Evolutionary conservation across 1,140 invertebrate species (phyloP).

Genomic region (Drosophila neocordata): DNA sequence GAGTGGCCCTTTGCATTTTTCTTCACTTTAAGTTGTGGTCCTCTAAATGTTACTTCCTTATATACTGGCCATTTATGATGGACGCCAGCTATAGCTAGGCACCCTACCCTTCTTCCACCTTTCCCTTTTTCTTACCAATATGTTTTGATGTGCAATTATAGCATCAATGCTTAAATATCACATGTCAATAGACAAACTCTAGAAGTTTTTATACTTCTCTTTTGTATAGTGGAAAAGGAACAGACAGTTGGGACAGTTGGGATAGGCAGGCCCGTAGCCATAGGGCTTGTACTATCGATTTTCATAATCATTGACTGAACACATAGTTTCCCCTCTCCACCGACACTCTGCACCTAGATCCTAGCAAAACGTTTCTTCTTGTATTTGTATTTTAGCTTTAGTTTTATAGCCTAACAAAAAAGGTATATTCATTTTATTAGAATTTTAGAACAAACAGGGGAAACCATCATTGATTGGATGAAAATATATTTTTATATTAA

Average conservation of each 20-base stretch:
- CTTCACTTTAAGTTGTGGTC: background rate
- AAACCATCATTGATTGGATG: too few relatives aligned
- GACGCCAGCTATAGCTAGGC: background rate
- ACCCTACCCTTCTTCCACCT: background rate
- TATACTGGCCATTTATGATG: slow-evolving; percentile 44
- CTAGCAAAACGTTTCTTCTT: background rate
- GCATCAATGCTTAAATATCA: slow-evolving; percentile 58
- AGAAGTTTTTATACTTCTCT: background rate
- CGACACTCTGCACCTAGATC: background rate
- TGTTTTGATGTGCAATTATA: slow-evolving; percentile 58
- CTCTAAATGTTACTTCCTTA: slow-evolving; percentile 24
- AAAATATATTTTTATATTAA: too few relatives aligned
- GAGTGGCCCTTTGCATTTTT: slow-evolving; percentile 34
- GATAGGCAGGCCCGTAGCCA: slow-evolving; percentile 3
- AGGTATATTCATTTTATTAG: too few relatives aligned
- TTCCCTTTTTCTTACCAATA: background rate
- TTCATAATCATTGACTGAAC: slow-evolving; percentile 44
- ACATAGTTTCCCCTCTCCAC: background rate
- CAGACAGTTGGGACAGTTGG: slow-evolving; percentile 30
- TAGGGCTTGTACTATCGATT: slow-evolving; percentile 42
- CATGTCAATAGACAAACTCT: slow-evolving; percentile 32
- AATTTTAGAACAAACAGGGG: too few relatives aligned
- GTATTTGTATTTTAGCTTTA: background rate
- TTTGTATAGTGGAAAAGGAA: slow-evolving; percentile 9
- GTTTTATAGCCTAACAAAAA: too few relatives aligned